Conservation (phyloP, 2,113 vertebrate species). For the Lagenorhynchus albirostris region DNA sequence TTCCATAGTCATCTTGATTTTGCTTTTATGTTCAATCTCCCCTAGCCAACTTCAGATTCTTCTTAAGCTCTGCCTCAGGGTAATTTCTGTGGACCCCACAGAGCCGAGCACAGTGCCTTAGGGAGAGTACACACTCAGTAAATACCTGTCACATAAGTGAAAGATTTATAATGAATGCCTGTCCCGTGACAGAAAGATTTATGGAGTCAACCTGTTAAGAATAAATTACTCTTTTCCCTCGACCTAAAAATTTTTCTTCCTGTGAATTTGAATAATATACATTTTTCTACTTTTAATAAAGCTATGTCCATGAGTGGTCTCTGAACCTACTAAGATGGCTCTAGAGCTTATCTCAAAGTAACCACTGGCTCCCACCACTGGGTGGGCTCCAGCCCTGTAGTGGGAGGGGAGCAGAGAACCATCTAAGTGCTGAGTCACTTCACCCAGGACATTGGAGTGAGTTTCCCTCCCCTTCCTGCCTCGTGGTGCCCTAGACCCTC, state of each 20-base stretch:
- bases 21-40: neutral
- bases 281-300: neutral
- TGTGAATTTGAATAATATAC: neutral
- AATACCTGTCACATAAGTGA: neutral
- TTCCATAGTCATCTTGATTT: neutral
- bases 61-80: neutral
- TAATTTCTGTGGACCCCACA: neutral
- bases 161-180: neutral
- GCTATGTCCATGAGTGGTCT: fast-evolving
- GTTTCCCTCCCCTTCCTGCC: neutral
- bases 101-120: neutral
- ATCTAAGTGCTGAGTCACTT: no score
- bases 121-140: neutral
- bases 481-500: fast-evolving
- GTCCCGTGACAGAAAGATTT: neutral
- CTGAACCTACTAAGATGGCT: neutral
- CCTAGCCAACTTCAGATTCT: neutral
- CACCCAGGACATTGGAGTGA: neutral
- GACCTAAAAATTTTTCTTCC: neutral
- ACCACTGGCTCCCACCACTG: neutral
- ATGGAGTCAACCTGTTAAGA: neutral
- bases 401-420: neutral
- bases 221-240: neutral
- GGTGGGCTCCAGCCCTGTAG: neutral
- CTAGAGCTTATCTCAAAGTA: neutral